Evolutionary conservation across 2,113 vertebrate genomes (phyloP), one percentile per base, ranked within the genome.

Genomic region (Nerophis ophidion): DNA sequence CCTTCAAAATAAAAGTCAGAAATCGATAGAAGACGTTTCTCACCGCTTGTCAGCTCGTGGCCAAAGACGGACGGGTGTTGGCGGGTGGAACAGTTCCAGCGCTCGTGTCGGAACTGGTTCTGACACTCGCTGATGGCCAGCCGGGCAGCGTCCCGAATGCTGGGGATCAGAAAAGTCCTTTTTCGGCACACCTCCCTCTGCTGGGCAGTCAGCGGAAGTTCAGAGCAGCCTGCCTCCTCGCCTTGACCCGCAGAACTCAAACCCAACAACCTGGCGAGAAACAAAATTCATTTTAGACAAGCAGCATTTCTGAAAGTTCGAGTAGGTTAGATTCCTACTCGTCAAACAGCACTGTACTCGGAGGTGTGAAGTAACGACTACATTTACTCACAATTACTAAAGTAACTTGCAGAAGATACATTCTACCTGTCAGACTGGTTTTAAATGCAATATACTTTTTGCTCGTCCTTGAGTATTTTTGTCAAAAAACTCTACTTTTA

Each of bases 41-140:
- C 84, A 98, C 96, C 96, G 66, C 93, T 94, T 61, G 76, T 93
- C 45, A 93, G 68, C 81, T 94, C 92, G 61, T 90, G 85, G 33
- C 92, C 94, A 38, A 94, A 91, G 76, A 91, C 81, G 1, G 90
- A 71, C 1, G 75, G 51, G 35, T 87, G 53, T 58, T 65, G 52
- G 12, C 62, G 63, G 14, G 89, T 88, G 60, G 79, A 88, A 81
- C 96, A 98, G 90, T 97, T 93, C 96, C 96, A 98, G 46, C 96
- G 81, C 80, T 98, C 96, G 68, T 95, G 91, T 60, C 87, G 86
- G 87, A 98, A 98, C 85, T 97, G 96, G 51, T 80, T 92, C 68
- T 91, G 89, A 80, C 96, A 98, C 84, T 95, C 95, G 14, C 87
- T 69, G 55, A 96, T 84, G 60, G 91, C 96, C 60, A 97, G 84